phyloP scores from a whole-genome alignment of 2,888 invertebrate species.

The Baronia brevicornis region DNA sequence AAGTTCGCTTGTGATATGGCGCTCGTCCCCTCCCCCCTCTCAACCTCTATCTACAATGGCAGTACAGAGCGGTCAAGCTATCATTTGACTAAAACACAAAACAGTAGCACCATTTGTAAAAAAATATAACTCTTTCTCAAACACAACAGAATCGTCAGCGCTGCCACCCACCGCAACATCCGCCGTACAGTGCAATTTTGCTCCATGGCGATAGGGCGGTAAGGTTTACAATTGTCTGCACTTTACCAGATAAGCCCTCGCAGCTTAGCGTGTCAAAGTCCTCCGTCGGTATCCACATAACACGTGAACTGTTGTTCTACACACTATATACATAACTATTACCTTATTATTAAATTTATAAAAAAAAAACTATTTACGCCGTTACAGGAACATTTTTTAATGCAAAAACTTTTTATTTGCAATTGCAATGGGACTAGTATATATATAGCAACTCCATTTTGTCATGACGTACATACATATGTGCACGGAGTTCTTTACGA shows the following conservation, averaged over 20 bases:
- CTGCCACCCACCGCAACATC: constrained; percentile 22
- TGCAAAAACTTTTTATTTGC: constrained; percentile 70
- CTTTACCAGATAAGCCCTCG: constrained; percentile 27
- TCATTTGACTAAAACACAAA: constrained; percentile 66
- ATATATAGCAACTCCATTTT: constrained; percentile 42
- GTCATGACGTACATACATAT: constrained; percentile 47
- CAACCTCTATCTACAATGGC: constrained; percentile 37
- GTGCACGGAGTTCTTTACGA: constrained; percentile 39
- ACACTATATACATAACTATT: constrained; percentile 48
- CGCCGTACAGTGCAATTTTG: constrained; percentile 16
- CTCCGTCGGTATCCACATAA: constrained; percentile 25
- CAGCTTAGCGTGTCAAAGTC: constrained; percentile 32
- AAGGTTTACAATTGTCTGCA: constrained; percentile 6
- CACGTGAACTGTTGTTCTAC: constrained; percentile 31
- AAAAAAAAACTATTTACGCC: constrained; percentile 61
- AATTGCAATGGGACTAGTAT: constrained; percentile 59
- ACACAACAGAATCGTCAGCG: constrained; percentile 39
- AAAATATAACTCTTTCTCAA: constrained; percentile 55
- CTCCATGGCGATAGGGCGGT: constrained; percentile 10
- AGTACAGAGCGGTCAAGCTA: constrained; percentile 58
- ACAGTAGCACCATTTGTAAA: constrained; percentile 73
- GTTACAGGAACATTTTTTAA: constrained; percentile 68
- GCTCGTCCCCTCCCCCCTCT: constrained; percentile 11
- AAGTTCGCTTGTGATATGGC: constrained; percentile 12
- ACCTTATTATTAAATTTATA: constrained; percentile 57